Evolutionary conservation across 2,888 invertebrate species (phyloP), one percentile per base, ranked within the genome.

Genomic region (Sialis lutaria): DNA sequence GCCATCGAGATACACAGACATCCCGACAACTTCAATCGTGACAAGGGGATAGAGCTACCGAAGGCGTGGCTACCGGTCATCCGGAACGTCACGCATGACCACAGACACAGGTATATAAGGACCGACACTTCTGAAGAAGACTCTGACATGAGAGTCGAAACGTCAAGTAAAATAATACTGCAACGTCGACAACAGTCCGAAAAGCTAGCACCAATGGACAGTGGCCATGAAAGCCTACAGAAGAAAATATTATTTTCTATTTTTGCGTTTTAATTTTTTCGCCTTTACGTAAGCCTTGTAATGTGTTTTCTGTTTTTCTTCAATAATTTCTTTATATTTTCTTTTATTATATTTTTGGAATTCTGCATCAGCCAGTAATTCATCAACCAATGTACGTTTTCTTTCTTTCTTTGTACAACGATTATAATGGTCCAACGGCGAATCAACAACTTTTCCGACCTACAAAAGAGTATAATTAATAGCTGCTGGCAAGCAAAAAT

Each of bases 311-410:
- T 75, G 72, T 56, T 77, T 79, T 42, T 81, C 79, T 49, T 79
- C 77, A 34, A 84, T 73, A 34, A 85, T 82, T 60, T 86, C 82
- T 50, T 78, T 78, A 58, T 81, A 87, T 62, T 85, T 85, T 55
- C 77, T 76, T 60, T 87, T 88, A 55, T 82, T 86, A 55, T 79
- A 84, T 58, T 79, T 80, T 52, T 80, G 75, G 60, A 91, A 86
- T 53, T 88, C 80, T 1, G 87, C 85, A 68, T 96, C 90, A 1
- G 84, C 85, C 60, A 96, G 65, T 3, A 97, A 70, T 60, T 98
- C 96, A 54, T 97, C 95, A 0, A 96, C 93, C 57, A 97, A 73
- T 0, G 92, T 90, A 48, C 77, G 72, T 64, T 92, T 95, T 31
- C 92, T 74, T 55, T 90, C 79, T 60, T 88, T 91, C 56, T 82